Base-by-base conservation (phyloP, 1,140 invertebrate species). In the Tetragnatha versicolor region DNA sequence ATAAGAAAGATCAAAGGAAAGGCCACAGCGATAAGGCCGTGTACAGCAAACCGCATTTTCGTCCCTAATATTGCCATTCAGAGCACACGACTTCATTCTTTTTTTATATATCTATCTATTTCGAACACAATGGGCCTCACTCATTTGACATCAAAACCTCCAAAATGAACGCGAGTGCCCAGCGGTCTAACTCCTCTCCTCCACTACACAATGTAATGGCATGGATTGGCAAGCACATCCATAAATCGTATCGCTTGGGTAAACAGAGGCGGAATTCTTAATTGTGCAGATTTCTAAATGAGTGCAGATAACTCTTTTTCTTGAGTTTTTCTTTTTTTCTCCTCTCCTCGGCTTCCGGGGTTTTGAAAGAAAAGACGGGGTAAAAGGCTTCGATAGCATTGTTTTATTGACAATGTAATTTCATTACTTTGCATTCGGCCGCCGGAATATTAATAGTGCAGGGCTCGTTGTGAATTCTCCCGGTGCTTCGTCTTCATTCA, bases 341-440 rank as follows among this genome's bases (percentile, higher is more conserved):
- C 9, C 55, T 37, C 10, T 10, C 20, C 33, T 7, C 17, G 20
- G 39, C 69, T 72, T 72, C 69, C 69, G 69, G 69, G 69, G 69
- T 72, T 72, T 45, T 29, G 20, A 60, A 42, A 60, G 10, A 27
- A 58, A 33, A 7, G 12, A 9, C 33, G 14, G 20, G 42, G 37
- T 58, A 53, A 60, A 72, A 58, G 1, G 51, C 7, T 17, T 58
- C 25, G 51, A 39, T 72, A 60, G 37, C 27, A 72, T 72, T 72
- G 69, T 72, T 72, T 60, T 49, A 58, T 29, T 72, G 69, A 72
- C 69, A 72, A 72, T 72, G 45, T 72, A 72, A 72, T 72, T 72
- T 33, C 33, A 58, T 72, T 39, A 72, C 60, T 60, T 72, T 69
- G 31, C 47, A 53, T 66, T 47, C 37, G 66, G 27, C 37, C 10